Conservation (phyloP, 2,113 vertebrate species). For the Galemys pyrenaicus region DNA sequence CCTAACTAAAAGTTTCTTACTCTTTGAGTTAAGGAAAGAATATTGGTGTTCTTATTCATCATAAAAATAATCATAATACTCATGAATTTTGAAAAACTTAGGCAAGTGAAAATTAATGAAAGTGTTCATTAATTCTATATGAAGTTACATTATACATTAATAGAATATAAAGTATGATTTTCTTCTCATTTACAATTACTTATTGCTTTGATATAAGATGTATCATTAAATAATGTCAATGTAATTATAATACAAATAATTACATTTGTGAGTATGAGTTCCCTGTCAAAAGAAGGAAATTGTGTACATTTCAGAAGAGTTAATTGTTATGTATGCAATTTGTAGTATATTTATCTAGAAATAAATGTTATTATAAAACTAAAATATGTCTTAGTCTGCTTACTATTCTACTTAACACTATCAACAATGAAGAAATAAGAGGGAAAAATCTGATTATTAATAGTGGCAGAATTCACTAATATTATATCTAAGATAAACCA, state of each 20-base stretch:
- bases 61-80: constrained; percentile 38
- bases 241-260: constrained; percentile 30
- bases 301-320: background rate
- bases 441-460: background rate
- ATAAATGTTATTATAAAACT: constrained; percentile 47
- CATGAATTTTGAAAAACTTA: constrained; percentile 32
- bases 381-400: constrained; percentile 30
- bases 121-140: constrained; percentile 44
- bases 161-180: constrained; percentile 25
- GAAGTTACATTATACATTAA: background rate
- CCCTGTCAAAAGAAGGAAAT: background rate
- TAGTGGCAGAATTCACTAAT: background rate
- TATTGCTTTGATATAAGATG: constrained; percentile 18
- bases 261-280: background rate
- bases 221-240: constrained; percentile 48
- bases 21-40: background rate
- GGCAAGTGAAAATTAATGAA: constrained; percentile 19
- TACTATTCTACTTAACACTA: background rate
- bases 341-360: constrained; percentile 24
- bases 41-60: background rate
- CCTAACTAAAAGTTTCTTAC: background rate
- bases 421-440: background rate
- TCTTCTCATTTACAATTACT: constrained; percentile 1
- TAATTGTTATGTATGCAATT: constrained; percentile 41
- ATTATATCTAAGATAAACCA: constrained; percentile 17